phyloP scores from a whole-genome alignment of 2,797 vertebrate species.

The Borostomias antarcticus region DNA sequence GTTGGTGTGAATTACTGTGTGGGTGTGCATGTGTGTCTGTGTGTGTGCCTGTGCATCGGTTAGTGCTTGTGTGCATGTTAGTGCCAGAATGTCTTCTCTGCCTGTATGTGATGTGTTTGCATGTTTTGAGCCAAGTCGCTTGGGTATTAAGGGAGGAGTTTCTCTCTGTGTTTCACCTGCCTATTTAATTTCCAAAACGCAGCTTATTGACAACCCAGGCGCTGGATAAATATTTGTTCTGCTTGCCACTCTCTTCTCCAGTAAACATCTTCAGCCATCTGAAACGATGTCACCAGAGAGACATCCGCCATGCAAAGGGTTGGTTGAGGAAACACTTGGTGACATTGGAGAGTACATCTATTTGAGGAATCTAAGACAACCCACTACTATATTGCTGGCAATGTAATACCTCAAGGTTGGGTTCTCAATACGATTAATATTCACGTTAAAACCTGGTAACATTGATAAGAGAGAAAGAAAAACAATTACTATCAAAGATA shows the following conservation, averaged over 20 bases:
- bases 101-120: constrained; percentile 37
- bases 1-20: background rate
- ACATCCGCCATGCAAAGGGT: constrained; percentile 45
- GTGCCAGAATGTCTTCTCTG: constrained; percentile 3
- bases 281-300: constrained; percentile 45
- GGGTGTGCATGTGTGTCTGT: background rate
- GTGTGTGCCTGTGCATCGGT: constrained; percentile 11
- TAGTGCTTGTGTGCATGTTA: background rate
- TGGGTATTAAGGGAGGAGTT: constrained; percentile 28
- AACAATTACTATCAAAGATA: background rate
- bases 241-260: constrained; percentile 41
- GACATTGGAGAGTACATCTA: constrained; percentile 56
- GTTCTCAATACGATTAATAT: too few species aligned
- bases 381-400: too few species aligned
- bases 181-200: constrained; percentile 57
- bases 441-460: too few species aligned
- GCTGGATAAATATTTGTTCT: constrained; percentile 63
- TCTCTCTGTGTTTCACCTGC: constrained; percentile 42
- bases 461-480: background rate
- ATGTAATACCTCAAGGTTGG: constrained; percentile 7
- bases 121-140: constrained; percentile 1
- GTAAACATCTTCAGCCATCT: constrained; percentile 45
- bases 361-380: too few species aligned
- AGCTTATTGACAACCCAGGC: constrained; percentile 50
- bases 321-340: constrained; percentile 59